These are phyloP conservation scores for Neelides sp. DNA, from an alignment of 1,140 invertebrate species.

Conservation along the genomic window DNA sequence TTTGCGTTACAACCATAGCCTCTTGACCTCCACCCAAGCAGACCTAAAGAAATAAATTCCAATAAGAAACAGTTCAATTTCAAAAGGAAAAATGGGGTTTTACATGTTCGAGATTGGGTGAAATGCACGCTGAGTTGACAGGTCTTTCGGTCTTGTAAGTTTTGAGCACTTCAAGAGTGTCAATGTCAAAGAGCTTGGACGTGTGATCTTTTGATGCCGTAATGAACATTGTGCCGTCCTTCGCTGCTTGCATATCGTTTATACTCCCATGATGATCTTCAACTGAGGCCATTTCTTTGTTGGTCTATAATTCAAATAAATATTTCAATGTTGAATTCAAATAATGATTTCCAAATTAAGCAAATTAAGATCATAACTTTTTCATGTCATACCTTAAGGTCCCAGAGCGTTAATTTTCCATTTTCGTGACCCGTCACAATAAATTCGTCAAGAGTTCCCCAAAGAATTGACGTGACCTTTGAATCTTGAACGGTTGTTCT, in stretches of 20 bases:
- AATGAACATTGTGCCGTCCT: conserved; percentile 90
- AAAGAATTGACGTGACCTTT: conserved; percentile 82
- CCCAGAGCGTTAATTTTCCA: conserved; percentile 82
- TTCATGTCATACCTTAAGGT: conserved; percentile 54
- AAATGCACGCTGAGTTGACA: conserved; percentile 91
- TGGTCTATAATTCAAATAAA: conserved; percentile 45
- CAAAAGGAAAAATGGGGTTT: conserved; percentile 24
- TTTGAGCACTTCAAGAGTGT: conserved; percentile 71
- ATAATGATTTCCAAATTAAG: conserved; percentile 12
- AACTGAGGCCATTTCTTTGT: conserved; percentile 59
- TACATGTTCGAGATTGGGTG: conserved; percentile 84
- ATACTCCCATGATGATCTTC: conserved; percentile 74
- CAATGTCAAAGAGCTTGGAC: conserved; percentile 83
- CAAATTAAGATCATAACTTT: neutral
- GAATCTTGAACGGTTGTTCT: conserved; percentile 34
- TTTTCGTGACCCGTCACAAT: conserved; percentile 90
- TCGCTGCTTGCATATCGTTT: conserved; percentile 89
- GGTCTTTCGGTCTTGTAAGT: conserved; percentile 92
- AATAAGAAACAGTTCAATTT: neutral
- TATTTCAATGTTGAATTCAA: conserved; percentile 4
- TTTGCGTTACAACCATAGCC: conserved; percentile 97
- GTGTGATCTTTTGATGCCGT: conserved; percentile 90
- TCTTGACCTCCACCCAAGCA: conserved; percentile 94
- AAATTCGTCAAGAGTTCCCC: conserved; percentile 81
- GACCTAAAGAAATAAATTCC: conserved; percentile 42